Evolutionary conservation across 1,140 invertebrate species (phyloP).

Genomic region (Drosophila melanica): DNA sequence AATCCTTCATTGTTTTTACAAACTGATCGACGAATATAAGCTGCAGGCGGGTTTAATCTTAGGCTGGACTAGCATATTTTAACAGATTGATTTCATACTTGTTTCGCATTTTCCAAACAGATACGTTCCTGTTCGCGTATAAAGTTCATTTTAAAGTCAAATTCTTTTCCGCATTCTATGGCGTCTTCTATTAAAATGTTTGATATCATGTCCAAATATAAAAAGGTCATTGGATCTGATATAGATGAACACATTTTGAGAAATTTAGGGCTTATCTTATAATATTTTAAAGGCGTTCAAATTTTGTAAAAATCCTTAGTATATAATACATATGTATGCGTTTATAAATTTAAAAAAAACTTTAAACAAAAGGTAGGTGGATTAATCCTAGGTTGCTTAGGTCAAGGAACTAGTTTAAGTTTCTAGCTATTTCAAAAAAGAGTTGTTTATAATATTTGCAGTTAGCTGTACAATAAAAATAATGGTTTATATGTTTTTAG

Average conservation of each 20-base stretch:
- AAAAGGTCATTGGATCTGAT: slow-evolving; percentile 44
- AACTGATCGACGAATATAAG: slow-evolving; percentile 6
- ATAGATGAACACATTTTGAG: slow-evolving; percentile 34
- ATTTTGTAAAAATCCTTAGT: background rate
- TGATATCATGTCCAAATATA: slow-evolving; percentile 44
- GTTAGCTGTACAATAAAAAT: too few relatives aligned
- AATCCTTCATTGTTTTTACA: slow-evolving; percentile 16
- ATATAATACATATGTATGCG: background rate
- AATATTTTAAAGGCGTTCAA: background rate
- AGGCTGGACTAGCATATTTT: background rate
- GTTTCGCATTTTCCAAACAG: slow-evolving; percentile 33
- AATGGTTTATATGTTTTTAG: too few relatives aligned
- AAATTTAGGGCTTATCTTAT: background rate
- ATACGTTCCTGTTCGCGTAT: slow-evolving; percentile 41
- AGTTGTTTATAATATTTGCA: too few relatives aligned
- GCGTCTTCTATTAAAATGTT: slow-evolving; percentile 36
- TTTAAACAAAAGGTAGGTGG: too few relatives aligned
- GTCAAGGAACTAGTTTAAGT: too few relatives aligned
- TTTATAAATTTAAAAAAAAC: background rate
- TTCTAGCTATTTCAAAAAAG: too few relatives aligned
- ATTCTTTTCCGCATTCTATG: slow-evolving; percentile 39
- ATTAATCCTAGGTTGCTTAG: background rate
- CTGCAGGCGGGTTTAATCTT: slow-evolving; percentile 11
- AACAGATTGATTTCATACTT: slow-evolving; percentile 24
- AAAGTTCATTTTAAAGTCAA: slow-evolving; percentile 44